Evolutionary conservation across 2,888 invertebrate genomes (phyloP), one percentile per base, ranked within the genome.

Genomic region (Cantharis rufa): DNA sequence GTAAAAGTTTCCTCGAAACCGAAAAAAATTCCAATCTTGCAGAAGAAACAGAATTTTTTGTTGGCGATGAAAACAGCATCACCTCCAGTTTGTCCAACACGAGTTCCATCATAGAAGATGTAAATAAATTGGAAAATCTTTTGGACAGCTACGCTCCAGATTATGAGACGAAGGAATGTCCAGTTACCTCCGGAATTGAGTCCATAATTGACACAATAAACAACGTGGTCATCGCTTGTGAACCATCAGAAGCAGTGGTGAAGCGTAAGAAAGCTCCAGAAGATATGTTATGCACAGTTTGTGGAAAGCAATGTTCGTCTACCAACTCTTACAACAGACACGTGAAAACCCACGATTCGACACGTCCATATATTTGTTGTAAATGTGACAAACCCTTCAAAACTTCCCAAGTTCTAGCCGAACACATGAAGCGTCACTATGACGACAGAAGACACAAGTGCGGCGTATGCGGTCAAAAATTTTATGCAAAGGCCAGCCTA

Each of bases 341-440:
- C 15, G 62, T 83, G 13, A 82, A 78, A 77, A 81, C 80, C 0
- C 82, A 83, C 69, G 81, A 83, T 68, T 70, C 79, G 18, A 27
- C 80, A 1, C 76, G 82, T 69, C 82, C 82, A 1, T 81, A 76
- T 73, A 68, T 81, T 62, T 83, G 83, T 70, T 76, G 78, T 48
- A 83, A 83, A 73, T 83, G 83, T 70, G 82, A 82, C 71, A 83
- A 83, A 74, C 71, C 82, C 1, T 83, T 83, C 71, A 83, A 83
- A 69, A 83, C 83, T 0, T 77, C 80, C 0, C 82, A 82, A 74
- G 83, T 83, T 15, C 74, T 83, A 21, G 69, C 81, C 13, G 83
- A 83, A 61, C 83, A 83, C 72, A 77, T 83, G 79, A 82, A 82
- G 64, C 74, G 83, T 15, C 83, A 83, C 76, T 83, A 83, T 62